Evolutionary conservation across 2,888 invertebrate genomes (phyloP), one percentile per base, ranked within the genome.

Genomic region (Nomada hirtipes): DNA sequence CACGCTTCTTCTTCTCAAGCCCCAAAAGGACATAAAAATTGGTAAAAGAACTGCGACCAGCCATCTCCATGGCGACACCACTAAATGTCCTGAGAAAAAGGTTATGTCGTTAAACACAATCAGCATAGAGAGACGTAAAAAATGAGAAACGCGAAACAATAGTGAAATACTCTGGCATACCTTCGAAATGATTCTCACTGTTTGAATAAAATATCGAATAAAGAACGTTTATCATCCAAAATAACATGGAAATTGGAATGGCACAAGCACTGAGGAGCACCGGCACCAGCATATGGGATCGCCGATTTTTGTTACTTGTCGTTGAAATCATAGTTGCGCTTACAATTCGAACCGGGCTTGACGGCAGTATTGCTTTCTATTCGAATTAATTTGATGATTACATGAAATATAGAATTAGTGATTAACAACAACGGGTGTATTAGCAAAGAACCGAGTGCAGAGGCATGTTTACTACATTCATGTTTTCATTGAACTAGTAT

Each of bases 191-290:
- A 88, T 94, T 94, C 68, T 95, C 95, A 2, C 94, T 93, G 60
- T 94, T 94, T 53, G 94, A 94, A 85, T 94, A 94, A 44, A 96
- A 93, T 89, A 95, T 95, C 0, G 96, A 95, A 91, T 96, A 96
- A n/a, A 96, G 94, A 86, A 97, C 94, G 93, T 97, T 97, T 29
- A 96, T 95, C 84, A 96, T 95, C 97, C 97, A 97, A 94, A 97
- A 95, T 36, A 96, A 95, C 94, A 97, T 96, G 0, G 97, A 97
- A n/a, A 97, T 89, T 10, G 97, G 97, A 90, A 97, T 96, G 2
- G 97, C 95, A 80, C 97, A 94, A 4, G 96, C 95, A 90, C 96
- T 96, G 50, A 96, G 92, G 2, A 97, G 90, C 57, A 97, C 94
- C 76, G 96, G 96, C 89, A 96, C 90, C 84, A 95, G 91, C 36